These are phyloP conservation scores for Thereva nobilitata DNA, from an alignment of 2,888 invertebrate species.

Conservation along the genomic window DNA sequence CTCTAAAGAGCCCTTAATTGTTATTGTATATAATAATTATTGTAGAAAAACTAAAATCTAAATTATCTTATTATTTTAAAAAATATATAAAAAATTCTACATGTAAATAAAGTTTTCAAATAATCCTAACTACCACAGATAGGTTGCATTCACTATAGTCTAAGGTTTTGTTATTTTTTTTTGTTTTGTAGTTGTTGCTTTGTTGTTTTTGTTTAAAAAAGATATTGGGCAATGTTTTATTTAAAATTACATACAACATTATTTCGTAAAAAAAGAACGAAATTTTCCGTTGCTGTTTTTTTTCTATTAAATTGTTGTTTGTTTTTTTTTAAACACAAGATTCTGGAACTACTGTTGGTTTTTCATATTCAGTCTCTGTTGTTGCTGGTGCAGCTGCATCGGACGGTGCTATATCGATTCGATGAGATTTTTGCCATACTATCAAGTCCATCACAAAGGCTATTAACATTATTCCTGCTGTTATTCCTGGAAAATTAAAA, in stretches of 20 bases:
- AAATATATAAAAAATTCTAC: conserved; percentile 21
- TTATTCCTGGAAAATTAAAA: conserved; percentile 68
- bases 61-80: conserved; percentile 22
- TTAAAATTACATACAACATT: background rate
- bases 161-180: conserved; percentile 25
- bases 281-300: conserved; percentile 5
- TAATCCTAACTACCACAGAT: conserved; percentile 59
- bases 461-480: conserved; percentile 80
- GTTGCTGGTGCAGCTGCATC: conserved; percentile 50
- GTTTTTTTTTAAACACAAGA: conserved; percentile 10
- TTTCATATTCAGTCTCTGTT: conserved; percentile 50
- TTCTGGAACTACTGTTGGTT: conserved; percentile 44
- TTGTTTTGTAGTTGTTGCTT: background rate
- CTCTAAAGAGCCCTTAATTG: background rate
- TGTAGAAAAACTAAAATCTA: background rate
- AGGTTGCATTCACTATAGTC: conserved; percentile 49
- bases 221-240: conserved; percentile 18
- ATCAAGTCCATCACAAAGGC: conserved; percentile 88
- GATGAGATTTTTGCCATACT: conserved; percentile 87
- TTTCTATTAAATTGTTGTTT: background rate
- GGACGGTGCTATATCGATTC: conserved; percentile 70
- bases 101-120: conserved; percentile 47
- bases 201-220: background rate
- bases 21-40: conserved; percentile 22
- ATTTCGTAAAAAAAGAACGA: conserved; percentile 6